Conservation (phyloP, 2,797 vertebrate species). For the Eleutherodactylus coqui region DNA sequence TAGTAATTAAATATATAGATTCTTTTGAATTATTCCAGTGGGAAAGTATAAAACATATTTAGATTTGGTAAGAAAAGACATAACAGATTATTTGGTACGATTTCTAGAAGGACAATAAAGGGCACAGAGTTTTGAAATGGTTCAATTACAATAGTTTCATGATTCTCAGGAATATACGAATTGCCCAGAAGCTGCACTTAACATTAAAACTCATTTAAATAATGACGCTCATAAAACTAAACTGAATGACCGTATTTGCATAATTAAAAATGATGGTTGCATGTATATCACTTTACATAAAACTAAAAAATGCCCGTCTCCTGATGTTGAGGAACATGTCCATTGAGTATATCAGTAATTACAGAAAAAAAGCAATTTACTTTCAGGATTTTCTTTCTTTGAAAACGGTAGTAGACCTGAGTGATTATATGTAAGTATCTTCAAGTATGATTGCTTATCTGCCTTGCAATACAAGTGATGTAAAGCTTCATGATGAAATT, state of each 20-base stretch:
- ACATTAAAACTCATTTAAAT: conserved; percentile 62
- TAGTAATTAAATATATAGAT: background rate
- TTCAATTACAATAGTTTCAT: conserved; percentile 48
- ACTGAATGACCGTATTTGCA: conserved; percentile 55
- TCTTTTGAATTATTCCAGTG: background rate
- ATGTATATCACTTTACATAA: conserved; percentile 30
- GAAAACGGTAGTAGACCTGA: background rate
- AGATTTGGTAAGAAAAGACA: background rate
- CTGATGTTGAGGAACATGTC: conserved; percentile 18
- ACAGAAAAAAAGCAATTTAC: conserved; percentile 18
- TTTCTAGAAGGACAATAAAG: conserved; percentile 56
- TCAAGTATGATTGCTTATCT: background rate
- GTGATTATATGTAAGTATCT: background rate
- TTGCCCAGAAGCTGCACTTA: conserved; percentile 62
- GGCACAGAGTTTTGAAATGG: conserved; percentile 42
- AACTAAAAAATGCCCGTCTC: conserved; percentile 37
- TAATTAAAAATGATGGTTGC: conserved; percentile 57
- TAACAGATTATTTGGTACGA: conserved; percentile 7
- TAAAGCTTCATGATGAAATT: background rate
- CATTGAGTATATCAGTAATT: conserved; percentile 20
- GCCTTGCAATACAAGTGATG: background rate
- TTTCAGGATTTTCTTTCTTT: background rate
- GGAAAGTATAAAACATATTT: background rate
- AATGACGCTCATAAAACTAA: conserved; percentile 57
- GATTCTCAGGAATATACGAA: conserved; percentile 46